A percentile compares a stretch with the other conserved stretches of the same genome.
These are phyloP conservation scores for Zonotrichia albicollis DNA, from an alignment of 2,797 vertebrate species.

Conservation along the genomic window DNA sequence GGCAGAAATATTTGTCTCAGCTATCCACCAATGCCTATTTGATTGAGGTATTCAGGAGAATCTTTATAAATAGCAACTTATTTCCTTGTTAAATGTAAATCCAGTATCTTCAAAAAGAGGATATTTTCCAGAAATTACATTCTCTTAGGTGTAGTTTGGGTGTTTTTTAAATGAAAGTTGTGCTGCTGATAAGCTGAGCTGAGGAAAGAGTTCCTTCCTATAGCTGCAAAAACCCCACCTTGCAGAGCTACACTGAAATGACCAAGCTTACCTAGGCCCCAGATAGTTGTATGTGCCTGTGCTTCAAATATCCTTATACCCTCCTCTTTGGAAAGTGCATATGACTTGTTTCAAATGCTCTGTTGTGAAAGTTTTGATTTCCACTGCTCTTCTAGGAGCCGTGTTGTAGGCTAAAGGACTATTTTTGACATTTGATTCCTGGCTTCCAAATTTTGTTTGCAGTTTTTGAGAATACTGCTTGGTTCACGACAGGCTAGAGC, in stretches of 20 bases:
- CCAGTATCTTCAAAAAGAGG: not conserved
- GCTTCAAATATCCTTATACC: not conserved
- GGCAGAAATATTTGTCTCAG: not conserved
- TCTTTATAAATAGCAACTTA: not conserved
- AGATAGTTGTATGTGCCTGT: not conserved
- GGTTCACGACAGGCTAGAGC: not conserved
- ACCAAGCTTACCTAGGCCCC: not conserved
- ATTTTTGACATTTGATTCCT: not conserved
- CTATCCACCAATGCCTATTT: constrained; percentile 41
- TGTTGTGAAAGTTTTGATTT: not conserved
- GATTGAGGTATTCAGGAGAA: constrained; percentile 45
- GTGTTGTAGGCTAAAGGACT: not conserved
- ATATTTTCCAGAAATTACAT: not conserved
- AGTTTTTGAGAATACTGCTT: not conserved
- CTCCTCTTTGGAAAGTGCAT: not conserved
- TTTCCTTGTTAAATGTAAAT: not conserved
- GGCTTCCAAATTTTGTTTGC: not conserved
- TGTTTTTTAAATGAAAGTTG: not conserved
- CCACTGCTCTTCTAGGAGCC: not conserved
- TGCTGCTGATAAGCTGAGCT: not conserved
- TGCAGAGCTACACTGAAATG: not conserved
- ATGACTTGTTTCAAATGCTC: not conserved
- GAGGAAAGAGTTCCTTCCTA: not conserved
- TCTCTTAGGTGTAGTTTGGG: not conserved
- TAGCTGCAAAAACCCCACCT: not conserved